These are phyloP conservation scores for Phenganax subtilis DNA, from an alignment of 92 coral and sea anemone genomes.

Conservation along the genomic window DNA sequence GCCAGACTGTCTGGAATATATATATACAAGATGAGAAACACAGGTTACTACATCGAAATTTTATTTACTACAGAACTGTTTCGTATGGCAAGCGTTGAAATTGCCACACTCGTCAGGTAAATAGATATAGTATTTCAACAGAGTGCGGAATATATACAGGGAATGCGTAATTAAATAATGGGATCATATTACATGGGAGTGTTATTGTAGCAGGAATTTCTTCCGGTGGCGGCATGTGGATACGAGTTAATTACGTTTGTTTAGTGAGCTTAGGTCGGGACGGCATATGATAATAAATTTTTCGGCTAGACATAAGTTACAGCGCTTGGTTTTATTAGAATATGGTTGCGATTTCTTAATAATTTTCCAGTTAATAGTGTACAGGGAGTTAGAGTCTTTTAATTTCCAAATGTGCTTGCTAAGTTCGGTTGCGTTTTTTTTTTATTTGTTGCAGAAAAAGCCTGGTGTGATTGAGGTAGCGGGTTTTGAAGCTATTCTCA, in stretches of 20 bases:
- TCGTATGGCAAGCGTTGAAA: too few species aligned
- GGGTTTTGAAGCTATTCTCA: conserved; percentile 8
- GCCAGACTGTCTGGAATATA: too few species aligned
- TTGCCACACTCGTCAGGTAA: too few species aligned
- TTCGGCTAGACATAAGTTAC: not conserved
- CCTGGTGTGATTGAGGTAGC: not conserved
- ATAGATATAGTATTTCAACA: not conserved
- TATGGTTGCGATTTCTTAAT: not conserved
- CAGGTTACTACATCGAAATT: too few species aligned
- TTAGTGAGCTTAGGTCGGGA: too few species aligned
- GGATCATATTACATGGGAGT: not conserved
- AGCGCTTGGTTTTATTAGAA: not conserved
- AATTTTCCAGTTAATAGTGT: conserved; percentile 5
- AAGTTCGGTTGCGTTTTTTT: not conserved
- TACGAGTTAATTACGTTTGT: not conserved
- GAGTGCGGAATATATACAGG: not conserved
- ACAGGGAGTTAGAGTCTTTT: not conserved
- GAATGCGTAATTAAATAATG: not conserved
- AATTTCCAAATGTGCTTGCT: not conserved
- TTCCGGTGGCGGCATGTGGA: not conserved
- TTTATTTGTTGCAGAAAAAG: not conserved
- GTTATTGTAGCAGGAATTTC: not conserved
- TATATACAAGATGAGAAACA: too few species aligned
- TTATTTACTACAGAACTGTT: too few species aligned
- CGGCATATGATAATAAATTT: not conserved